Percentiles rank a stretch among this genome's conserved stretches.
Conservation (phyloP, 2,113 vertebrate species). For the Grammomys surdaster region DNA sequence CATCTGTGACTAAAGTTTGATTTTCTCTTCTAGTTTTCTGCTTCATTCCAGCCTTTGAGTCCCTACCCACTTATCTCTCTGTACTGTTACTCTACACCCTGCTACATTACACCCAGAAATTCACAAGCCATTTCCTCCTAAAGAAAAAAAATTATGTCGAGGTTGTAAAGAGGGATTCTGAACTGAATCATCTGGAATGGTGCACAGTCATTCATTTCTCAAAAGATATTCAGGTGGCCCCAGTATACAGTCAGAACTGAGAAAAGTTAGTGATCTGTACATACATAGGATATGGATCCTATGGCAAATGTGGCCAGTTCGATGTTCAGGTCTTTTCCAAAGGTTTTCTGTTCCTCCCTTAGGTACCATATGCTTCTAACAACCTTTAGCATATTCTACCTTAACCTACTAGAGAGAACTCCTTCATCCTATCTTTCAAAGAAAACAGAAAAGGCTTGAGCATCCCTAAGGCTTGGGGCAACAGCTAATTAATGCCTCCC, state of each 20-base stretch:
- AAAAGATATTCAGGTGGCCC: neutral
- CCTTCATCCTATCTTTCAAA: neutral
- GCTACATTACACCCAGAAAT: neutral
- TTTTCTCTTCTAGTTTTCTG: neutral
- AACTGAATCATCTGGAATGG: neutral
- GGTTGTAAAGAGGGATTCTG: neutral
- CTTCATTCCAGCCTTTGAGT: neutral
- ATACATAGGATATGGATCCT: neutral
- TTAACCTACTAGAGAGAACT: neutral
- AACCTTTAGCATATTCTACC: neutral
- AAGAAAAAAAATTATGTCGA: neutral
- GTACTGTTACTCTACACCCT: neutral
- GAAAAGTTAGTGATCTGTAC: neutral
- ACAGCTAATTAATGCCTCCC: neutral
- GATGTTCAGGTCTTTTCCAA: neutral
- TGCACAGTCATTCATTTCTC: neutral
- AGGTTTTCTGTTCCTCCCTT: neutral
- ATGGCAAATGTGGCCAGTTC: neutral
- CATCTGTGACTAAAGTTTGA: neutral
- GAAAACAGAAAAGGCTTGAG: neutral
- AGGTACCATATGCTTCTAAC: neutral
- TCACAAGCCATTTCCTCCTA: neutral
- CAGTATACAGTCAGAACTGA: neutral
- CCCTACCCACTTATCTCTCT: neutral
- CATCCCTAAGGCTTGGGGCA: neutral